These are phyloP conservation scores for Ia io DNA, from an alignment of 2,113 vertebrate genomes.

Conservation along the genomic window DNA sequence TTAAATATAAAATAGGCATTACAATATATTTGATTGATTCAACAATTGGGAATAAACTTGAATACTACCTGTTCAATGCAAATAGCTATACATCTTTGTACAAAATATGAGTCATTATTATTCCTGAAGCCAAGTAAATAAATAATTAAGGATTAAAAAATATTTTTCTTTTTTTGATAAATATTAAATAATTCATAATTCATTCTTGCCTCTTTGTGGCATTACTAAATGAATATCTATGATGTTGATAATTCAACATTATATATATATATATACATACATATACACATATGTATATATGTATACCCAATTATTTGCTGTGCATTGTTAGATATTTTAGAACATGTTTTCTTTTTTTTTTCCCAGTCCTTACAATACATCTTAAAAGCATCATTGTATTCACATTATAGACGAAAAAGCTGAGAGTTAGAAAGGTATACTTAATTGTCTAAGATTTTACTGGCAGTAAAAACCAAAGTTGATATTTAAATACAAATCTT, in stretches of 20 bases:
- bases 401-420: not conserved
- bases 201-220: not conserved
- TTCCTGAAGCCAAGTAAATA: not conserved
- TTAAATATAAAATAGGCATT: not conserved
- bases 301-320: not conserved
- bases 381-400: not conserved
- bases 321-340: not conserved
- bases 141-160: not conserved
- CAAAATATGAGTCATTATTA: not conserved
- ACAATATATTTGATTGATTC: not conserved
- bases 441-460: conserved; percentile 1
- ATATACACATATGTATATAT: not conserved
- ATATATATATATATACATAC: not conserved
- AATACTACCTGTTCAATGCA: not conserved
- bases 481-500: conserved; percentile 1
- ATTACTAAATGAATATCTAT: not conserved
- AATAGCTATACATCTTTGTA: not conserved
- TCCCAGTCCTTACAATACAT: not conserved
- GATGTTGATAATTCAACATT: not conserved
- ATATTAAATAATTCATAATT: not conserved
- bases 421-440: not conserved
- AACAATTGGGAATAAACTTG: conserved; percentile 12
- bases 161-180: not conserved
- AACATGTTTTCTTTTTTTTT: not conserved
- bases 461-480: not conserved